A percentile compares a stretch with the other conserved stretches of the same genome.
Conservation (phyloP, 1,140 invertebrate genomes). For the Dryas iulia region DNA sequence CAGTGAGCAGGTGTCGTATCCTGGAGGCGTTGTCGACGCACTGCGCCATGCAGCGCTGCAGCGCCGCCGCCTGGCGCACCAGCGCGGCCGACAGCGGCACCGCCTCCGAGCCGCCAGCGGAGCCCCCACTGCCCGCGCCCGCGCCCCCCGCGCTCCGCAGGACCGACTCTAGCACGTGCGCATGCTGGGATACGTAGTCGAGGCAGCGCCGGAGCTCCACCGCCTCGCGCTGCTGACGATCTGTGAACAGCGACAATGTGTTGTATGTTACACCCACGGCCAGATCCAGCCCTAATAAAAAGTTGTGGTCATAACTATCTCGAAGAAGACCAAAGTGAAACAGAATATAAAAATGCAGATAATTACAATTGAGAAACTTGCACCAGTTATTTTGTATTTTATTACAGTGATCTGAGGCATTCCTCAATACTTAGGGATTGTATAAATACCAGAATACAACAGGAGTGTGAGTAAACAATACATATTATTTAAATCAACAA, state of each 20-base stretch:
- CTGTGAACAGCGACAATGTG: constrained; percentile 38
- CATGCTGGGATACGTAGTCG: constrained; percentile 69
- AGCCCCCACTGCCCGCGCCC: constrained; percentile 18
- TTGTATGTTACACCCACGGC: no score
- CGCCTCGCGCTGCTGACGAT: constrained; percentile 63
- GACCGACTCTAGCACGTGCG: constrained; percentile 63
- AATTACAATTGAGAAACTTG: no score
- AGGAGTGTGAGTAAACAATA: no score
- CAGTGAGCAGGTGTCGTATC: constrained; percentile 60
- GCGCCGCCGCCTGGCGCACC: constrained; percentile 61
- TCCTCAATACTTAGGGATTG: no score
- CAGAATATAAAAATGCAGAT: no score
- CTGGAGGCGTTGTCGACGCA: constrained; percentile 67
- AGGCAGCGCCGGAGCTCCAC: constrained; percentile 66
- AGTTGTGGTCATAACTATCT: no score
- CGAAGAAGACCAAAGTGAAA: no score
- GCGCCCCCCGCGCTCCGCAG: constrained; percentile 42
- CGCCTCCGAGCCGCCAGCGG: constrained; percentile 29
- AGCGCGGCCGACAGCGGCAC: constrained; percentile 59
- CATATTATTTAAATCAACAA: no score
- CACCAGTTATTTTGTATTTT: no score
- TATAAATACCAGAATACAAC: no score
- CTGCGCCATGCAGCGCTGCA: constrained; percentile 73
- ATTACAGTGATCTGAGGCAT: no score
- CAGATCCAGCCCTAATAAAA: no score